Conservation (phyloP, 1,140 invertebrate genomes). For the Aphidius ervi region DNA sequence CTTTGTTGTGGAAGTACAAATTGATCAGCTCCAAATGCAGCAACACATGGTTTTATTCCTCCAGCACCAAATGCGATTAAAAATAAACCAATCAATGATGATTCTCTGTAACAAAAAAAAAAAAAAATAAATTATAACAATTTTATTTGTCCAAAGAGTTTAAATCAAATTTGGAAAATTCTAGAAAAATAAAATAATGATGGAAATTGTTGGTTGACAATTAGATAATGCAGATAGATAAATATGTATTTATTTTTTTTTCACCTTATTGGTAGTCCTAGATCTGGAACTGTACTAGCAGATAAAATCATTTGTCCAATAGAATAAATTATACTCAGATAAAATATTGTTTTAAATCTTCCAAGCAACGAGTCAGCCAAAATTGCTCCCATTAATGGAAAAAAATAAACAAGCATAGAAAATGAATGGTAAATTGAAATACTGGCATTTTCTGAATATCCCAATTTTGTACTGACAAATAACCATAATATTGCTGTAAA, state of each 20-base stretch:
- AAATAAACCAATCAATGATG: slow-evolving; percentile 74
- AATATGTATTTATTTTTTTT: too few relatives aligned
- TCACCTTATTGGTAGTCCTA: slow-evolving; percentile 61
- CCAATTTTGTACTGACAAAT: slow-evolving; percentile 69
- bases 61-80: slow-evolving; percentile 88
- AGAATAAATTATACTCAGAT: slow-evolving; percentile 83
- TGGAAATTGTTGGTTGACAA: not conserved
- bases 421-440: slow-evolving; percentile 83
- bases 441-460: slow-evolving; percentile 61
- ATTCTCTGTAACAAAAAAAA: slow-evolving; percentile 58
- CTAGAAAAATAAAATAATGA: too few relatives aligned
- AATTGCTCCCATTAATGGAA: slow-evolving; percentile 81
- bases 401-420: slow-evolving; percentile 80
- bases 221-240: not conserved
- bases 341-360: slow-evolving; percentile 84
- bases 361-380: slow-evolving; percentile 83
- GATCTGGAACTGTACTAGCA: slow-evolving; percentile 60
- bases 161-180: too few relatives aligned
- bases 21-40: too few relatives aligned
- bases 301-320: slow-evolving; percentile 79
- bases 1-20: slow-evolving; percentile 77
- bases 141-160: too few relatives aligned
- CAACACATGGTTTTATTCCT: slow-evolving; percentile 96
- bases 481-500: slow-evolving; percentile 76
- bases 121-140: not conserved